Conservation (phyloP, 2,797 vertebrate species). For the Leptodactylus fallax region DNA sequence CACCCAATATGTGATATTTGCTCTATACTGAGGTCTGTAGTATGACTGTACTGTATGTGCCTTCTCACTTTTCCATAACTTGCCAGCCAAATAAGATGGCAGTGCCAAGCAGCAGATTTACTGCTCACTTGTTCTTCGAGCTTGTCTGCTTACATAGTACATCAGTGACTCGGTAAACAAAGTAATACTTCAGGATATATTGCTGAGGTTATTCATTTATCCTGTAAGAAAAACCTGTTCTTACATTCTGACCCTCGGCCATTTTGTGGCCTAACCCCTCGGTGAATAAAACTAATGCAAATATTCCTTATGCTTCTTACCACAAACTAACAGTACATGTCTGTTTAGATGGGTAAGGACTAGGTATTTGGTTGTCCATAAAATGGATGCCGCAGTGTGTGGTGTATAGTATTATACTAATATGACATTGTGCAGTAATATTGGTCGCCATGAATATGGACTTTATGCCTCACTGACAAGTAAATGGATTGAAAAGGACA, state of each 20-base stretch:
- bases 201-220: not conserved
- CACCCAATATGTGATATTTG: not conserved
- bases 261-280: not conserved
- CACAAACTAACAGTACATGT: no score
- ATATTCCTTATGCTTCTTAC: no score
- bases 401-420: not conserved
- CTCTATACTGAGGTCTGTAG: not conserved
- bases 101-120: not conserved
- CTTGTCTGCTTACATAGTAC: not conserved
- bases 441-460: not conserved
- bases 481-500: not conserved
- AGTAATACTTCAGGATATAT: not conserved
- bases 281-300: no score
- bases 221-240: not conserved
- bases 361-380: not conserved
- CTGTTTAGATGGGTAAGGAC: no score
- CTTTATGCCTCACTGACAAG: not conserved
- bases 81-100: conserved; percentile 3
- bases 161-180: not conserved
- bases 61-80: not conserved
- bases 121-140: not conserved
- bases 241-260: no score
- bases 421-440: not conserved
- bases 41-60: not conserved
- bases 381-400: not conserved